These are phyloP conservation scores for Beris chalybata DNA, from an alignment of 2,888 invertebrate genomes.

Conservation along the genomic window DNA sequence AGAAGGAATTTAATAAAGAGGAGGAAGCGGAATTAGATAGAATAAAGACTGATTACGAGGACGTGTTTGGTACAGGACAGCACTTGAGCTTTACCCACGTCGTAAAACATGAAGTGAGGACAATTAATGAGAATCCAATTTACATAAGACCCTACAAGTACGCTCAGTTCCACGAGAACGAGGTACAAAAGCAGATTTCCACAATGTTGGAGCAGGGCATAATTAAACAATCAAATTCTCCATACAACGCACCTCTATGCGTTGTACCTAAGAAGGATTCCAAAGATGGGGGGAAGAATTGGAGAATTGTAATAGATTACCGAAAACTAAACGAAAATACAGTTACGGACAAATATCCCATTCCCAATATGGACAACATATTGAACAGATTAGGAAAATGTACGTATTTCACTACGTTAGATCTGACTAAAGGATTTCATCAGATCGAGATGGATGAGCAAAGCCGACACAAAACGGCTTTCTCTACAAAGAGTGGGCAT, in stretches of 20 bases:
- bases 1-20: no score
- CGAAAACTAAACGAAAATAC: conserved; percentile 38
- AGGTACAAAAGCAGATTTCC: conserved; percentile 41
- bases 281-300: conserved; percentile 37
- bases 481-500: no score
- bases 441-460: no score
- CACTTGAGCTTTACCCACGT: conserved; percentile 45
- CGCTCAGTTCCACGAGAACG: conserved; percentile 35
- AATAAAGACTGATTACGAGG: no score
- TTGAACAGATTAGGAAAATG: conserved; percentile 37
- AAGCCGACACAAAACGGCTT: no score
- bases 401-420: conserved; percentile 37
- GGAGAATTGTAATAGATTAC: conserved; percentile 40
- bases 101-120: conserved; percentile 16
- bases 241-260: conserved; percentile 40
- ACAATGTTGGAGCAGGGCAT: conserved; percentile 42
- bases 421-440: no score
- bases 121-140: conserved; percentile 23
- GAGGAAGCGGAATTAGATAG: no score
- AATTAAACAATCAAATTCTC: conserved; percentile 35
- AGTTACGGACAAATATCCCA: conserved; percentile 37
- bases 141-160: conserved; percentile 37
- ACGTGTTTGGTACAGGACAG: no score
- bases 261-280: conserved; percentile 39
- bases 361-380: conserved; percentile 38